Evolutionary conservation across 2,797 vertebrate genomes (phyloP).

Genomic region (Cottoperca gobio): DNA sequence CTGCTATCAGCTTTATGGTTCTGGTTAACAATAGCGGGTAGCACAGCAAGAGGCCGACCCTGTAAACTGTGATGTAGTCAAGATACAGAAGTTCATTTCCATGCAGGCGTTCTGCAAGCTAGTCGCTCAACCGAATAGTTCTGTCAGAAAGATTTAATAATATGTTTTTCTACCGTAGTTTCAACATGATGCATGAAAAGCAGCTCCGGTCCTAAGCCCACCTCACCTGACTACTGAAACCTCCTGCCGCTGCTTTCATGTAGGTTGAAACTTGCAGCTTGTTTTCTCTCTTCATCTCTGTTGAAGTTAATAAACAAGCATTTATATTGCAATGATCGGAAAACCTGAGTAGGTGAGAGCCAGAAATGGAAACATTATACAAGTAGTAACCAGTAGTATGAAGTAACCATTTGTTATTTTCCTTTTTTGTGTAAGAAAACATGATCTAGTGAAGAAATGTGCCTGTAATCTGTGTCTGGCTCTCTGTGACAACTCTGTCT

Average conservation of each 20-base stretch:
- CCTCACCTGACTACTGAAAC: conserved; percentile 39
- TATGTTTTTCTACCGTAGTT: conserved; percentile 54
- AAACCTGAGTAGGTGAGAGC: background rate
- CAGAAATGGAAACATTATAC: conserved; percentile 7
- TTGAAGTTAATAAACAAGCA: conserved; percentile 22
- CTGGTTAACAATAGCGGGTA: conserved; percentile 75
- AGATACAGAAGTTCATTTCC: conserved; percentile 74
- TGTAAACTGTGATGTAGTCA: conserved; percentile 74
- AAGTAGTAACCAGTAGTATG: too few species aligned
- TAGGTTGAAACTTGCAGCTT: background rate
- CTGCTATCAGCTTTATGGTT: conserved; percentile 72
- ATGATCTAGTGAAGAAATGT: background rate
- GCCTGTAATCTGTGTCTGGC: conserved; percentile 16
- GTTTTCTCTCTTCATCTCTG: conserved; percentile 20
- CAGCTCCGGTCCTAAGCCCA: conserved; percentile 12
- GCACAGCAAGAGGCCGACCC: conserved; percentile 63
- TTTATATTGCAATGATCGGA: conserved; percentile 5
- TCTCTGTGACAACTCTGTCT: conserved; percentile 25
- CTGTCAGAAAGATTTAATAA: conserved; percentile 70
- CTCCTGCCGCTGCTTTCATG: conserved; percentile 20
- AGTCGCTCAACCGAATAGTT: conserved; percentile 66
- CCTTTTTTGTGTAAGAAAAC: background rate
- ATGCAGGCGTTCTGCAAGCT: conserved; percentile 57
- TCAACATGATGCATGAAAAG: conserved; percentile 56
- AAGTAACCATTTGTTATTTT: too few species aligned